Evolutionary conservation across 2,113 vertebrate genomes (phyloP).

Genomic region (Maccullochella peelii): DNA sequence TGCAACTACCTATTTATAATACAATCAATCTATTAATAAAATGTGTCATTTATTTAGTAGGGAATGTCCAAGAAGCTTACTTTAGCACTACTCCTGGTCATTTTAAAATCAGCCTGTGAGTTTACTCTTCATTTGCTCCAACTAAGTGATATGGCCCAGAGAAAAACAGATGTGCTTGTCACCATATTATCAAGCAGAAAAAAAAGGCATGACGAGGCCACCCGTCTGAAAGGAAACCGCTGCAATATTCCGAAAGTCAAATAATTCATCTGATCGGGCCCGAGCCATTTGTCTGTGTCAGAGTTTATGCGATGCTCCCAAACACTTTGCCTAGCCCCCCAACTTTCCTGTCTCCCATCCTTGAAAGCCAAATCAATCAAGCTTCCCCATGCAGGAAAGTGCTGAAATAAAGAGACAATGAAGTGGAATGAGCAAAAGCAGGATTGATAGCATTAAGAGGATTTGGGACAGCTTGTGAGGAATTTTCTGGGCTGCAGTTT

Average conservation of each 20-base stretch:
- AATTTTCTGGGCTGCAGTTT: conserved; percentile 58
- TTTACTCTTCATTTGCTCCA: conserved; percentile 28
- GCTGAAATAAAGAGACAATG: conserved; percentile 84
- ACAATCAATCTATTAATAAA: background rate
- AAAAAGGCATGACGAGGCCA: conserved; percentile 53
- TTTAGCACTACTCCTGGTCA: background rate
- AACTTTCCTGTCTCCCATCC: conserved; percentile 80
- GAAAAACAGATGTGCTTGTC: conserved; percentile 49
- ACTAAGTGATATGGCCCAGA: conserved; percentile 58
- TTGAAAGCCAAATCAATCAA: conserved; percentile 82
- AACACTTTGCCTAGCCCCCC: conserved; percentile 77
- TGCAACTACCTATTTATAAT: background rate
- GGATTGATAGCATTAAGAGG: conserved; percentile 80
- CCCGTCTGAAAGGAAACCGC: conserved; percentile 60
- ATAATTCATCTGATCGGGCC: conserved; percentile 68
- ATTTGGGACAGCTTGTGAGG: conserved; percentile 70
- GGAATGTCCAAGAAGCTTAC: background rate
- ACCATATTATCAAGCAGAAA: conserved; percentile 54
- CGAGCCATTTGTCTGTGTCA: conserved; percentile 82
- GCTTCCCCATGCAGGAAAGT: conserved; percentile 81
- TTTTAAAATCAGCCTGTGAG: background rate
- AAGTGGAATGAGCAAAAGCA: conserved; percentile 81
- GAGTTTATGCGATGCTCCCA: conserved; percentile 76
- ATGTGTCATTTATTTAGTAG: background rate
- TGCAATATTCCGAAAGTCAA: conserved; percentile 73